A percentile compares a stretch with the other conserved stretches of the same genome.
phyloP scores from a whole-genome alignment of 2,888 invertebrate species.

The Sarcophaga carnaria region DNA sequence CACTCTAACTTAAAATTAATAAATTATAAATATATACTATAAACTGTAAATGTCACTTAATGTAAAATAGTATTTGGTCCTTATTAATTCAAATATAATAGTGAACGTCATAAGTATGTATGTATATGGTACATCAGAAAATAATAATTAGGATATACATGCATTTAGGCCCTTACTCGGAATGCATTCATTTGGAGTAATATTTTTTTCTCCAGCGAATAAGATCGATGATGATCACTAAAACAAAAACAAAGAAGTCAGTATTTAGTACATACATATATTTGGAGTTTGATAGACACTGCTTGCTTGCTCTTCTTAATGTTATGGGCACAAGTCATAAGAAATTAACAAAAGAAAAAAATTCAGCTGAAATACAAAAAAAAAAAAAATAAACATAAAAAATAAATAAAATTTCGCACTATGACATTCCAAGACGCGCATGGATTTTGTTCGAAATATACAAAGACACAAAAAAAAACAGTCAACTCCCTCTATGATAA shows the following conservation, averaged over 20 bases:
- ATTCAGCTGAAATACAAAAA: not conserved
- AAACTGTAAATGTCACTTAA: too few species aligned
- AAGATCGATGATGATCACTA: conserved; percentile 69
- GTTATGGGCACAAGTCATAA: conserved; percentile 46
- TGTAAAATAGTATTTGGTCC: too few species aligned
- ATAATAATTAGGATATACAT: not conserved
- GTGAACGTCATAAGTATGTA: too few species aligned
- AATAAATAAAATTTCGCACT: conserved; percentile 53
- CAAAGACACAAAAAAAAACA: conserved; percentile 56
- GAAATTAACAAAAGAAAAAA: not conserved
- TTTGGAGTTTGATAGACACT: conserved; percentile 49
- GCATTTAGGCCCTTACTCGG: not conserved
- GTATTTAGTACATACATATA: conserved; percentile 13
- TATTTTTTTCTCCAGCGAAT: conserved; percentile 50
- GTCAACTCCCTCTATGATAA: conserved; percentile 66
- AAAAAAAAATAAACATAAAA: conserved; percentile 16
- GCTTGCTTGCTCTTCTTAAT: conserved; percentile 38
- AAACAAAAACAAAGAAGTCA: conserved; percentile 25
- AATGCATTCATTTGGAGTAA: not conserved
- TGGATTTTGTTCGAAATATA: conserved; percentile 40
- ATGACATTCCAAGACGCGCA: conserved; percentile 59
- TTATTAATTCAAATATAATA: too few species aligned
- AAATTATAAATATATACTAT: too few species aligned
- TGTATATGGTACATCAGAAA: too few species aligned
- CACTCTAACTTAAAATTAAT: too few species aligned